A percentile compares a stretch with the other conserved stretches of the same genome.
Evolutionary conservation across 2,888 invertebrate genomes (phyloP).

Genomic region (Silvanus unidentatus): DNA sequence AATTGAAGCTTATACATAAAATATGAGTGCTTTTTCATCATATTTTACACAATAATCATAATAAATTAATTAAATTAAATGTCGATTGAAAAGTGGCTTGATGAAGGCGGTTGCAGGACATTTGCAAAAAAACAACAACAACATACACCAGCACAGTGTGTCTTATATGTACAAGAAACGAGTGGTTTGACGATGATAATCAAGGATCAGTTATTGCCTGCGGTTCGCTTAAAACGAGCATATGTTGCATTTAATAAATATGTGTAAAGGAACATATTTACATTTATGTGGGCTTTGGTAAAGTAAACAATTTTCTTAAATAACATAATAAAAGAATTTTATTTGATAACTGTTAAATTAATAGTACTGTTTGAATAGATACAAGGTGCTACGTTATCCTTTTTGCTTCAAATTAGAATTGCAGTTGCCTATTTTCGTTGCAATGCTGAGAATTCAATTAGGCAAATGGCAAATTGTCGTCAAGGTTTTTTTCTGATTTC

Average conservation of each 20-base stretch:
- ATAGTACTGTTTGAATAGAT: constrained; percentile 1
- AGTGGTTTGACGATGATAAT: constrained; percentile 18
- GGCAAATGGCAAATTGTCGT: too few species aligned
- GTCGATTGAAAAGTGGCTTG: too few species aligned
- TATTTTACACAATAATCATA: too few species aligned
- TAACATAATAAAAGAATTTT: neutral
- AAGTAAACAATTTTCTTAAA: constrained; percentile 1
- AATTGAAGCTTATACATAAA: too few species aligned
- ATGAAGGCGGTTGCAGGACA: constrained; percentile 15
- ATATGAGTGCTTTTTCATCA: too few species aligned
- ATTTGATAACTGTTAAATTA: constrained; percentile 1
- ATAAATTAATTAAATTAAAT: too few species aligned
- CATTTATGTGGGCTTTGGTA: constrained; percentile 2
- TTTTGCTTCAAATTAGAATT: too few species aligned
- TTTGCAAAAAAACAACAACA: constrained; percentile 3
- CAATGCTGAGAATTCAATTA: too few species aligned
- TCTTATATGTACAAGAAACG: neutral
- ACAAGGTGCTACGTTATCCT: too few species aligned
- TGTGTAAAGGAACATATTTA: neutral
- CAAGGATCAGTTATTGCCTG: constrained; percentile 20
- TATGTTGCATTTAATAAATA: constrained; percentile 3
- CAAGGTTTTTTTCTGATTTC: too few species aligned
- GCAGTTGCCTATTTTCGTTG: too few species aligned
- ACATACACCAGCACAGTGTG: neutral
- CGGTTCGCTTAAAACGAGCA: constrained; percentile 5